Percentiles rank a stretch among this genome's conserved stretches.
phyloP scores from a whole-genome alignment of 2,888 invertebrate species.

The Acleris sparsana region DNA sequence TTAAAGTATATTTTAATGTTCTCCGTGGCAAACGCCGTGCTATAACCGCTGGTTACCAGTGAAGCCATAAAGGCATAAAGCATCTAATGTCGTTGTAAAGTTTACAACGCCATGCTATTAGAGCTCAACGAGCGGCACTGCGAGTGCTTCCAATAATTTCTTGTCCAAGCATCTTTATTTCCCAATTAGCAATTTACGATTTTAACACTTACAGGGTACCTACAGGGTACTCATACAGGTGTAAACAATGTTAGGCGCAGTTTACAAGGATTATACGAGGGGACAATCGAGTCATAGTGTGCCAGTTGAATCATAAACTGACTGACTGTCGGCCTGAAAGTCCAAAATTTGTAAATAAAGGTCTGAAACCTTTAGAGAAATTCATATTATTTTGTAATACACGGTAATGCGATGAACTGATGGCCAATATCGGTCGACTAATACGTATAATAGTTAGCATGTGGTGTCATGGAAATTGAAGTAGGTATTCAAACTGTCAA shows the following conservation, averaged over 20 bases:
- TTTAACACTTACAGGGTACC: background rate
- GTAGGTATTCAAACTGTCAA: too few relatives aligned
- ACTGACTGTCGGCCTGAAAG: too few relatives aligned
- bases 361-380: too few relatives aligned
- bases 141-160: constrained; percentile 11
- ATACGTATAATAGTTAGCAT: too few relatives aligned
- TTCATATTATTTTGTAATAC: too few relatives aligned
- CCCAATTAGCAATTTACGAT: constrained; percentile 13
- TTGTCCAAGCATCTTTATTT: constrained; percentile 13
- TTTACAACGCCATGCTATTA: constrained; percentile 3
- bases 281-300: background rate
- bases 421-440: too few relatives aligned
- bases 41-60: background rate
- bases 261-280: background rate
- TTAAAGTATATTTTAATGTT: too few relatives aligned
- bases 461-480: too few relatives aligned
- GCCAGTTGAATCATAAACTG: too few relatives aligned
- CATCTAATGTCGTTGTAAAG: constrained; percentile 13
- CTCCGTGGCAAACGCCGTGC: background rate
- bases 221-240: constrained; percentile 1
- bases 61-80: background rate
- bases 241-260: constrained; percentile 10
- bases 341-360: too few relatives aligned
- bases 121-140: background rate
- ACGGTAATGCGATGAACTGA: too few relatives aligned